Evolutionary conservation across 2,113 vertebrate genomes (phyloP).

Genomic region (Dermatemys mawii): DNA sequence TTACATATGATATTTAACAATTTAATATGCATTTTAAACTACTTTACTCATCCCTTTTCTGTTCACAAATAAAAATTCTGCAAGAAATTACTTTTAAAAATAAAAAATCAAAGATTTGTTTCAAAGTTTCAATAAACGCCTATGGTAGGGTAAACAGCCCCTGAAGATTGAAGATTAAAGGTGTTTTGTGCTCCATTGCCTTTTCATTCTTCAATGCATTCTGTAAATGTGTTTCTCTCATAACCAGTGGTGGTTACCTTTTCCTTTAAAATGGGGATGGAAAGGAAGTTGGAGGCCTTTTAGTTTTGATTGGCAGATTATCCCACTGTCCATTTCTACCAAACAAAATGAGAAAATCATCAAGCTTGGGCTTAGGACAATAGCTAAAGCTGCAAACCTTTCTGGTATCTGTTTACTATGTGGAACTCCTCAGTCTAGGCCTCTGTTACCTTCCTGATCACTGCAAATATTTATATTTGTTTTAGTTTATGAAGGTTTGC

Average conservation of each 20-base stretch:
- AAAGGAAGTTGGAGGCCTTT: not conserved
- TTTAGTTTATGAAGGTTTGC: not conserved
- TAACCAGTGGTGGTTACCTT: not conserved
- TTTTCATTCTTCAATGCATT: not conserved
- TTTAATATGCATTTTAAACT: not conserved
- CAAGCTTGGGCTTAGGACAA: not conserved
- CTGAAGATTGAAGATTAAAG: not conserved
- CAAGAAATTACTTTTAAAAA: not conserved
- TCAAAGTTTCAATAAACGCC: not conserved
- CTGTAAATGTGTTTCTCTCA: not conserved
- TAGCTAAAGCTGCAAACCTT: not conserved
- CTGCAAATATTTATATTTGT: not conserved
- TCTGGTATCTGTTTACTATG: not conserved
- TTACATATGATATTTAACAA: not conserved
- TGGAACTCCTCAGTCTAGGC: accelerated
- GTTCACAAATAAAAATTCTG: not conserved
- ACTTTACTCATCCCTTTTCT: not conserved
- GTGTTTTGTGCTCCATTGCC: not conserved
- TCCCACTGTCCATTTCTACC: not conserved
- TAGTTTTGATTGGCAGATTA: not conserved
- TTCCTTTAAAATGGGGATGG: not conserved
- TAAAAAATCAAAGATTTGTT: not conserved
- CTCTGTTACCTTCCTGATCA: not conserved
- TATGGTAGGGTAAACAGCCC: not conserved
- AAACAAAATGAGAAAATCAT: not conserved